Evolutionary conservation across 2,797 vertebrate species (phyloP).

Genomic region (Poeciliopsis presidionis): DNA sequence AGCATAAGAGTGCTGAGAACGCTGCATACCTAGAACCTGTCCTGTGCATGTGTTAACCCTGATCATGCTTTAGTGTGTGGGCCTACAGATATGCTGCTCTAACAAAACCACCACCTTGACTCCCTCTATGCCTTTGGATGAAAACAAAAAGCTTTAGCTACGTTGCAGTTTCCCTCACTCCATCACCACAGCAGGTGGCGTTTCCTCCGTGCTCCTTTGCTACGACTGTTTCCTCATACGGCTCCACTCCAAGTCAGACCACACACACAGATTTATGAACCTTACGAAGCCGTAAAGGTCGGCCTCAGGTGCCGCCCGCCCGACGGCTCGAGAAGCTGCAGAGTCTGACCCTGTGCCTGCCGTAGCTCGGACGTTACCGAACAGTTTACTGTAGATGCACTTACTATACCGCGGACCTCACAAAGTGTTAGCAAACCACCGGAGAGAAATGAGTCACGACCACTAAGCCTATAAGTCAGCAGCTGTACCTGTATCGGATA

Average conservation of each 20-base stretch:
- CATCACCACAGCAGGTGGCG: constrained; percentile 19
- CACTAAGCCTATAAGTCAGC: constrained; percentile 47
- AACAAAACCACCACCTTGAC: constrained; percentile 56
- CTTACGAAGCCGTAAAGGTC: constrained; percentile 24
- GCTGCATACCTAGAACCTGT: constrained; percentile 61
- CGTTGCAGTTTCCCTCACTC: constrained; percentile 37
- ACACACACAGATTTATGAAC: constrained; percentile 58
- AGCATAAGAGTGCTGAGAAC: constrained; percentile 57
- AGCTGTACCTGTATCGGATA: constrained; percentile 58
- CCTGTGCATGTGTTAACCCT: constrained; percentile 77
- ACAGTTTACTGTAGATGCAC: constrained; percentile 77
- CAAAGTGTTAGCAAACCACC: constrained; percentile 60
- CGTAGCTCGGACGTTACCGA: constrained; percentile 71
- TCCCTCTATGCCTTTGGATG: constrained; percentile 50
- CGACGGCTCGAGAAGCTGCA: constrained; percentile 42
- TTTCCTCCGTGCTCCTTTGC: constrained; percentile 37
- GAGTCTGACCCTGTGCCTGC: constrained; percentile 71
- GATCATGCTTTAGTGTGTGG: constrained; percentile 61
- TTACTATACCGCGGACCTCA: constrained; percentile 75
- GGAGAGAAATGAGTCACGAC: constrained; percentile 11
- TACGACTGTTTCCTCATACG: constrained; percentile 52
- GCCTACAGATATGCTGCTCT: constrained; percentile 76
- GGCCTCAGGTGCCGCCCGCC: constrained; percentile 56
- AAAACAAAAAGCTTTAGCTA: constrained; percentile 57
- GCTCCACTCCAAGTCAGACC: constrained; percentile 49